phyloP scores from a whole-genome alignment of 2,797 vertebrate species.

The Dicrostonyx torquatus region DNA sequence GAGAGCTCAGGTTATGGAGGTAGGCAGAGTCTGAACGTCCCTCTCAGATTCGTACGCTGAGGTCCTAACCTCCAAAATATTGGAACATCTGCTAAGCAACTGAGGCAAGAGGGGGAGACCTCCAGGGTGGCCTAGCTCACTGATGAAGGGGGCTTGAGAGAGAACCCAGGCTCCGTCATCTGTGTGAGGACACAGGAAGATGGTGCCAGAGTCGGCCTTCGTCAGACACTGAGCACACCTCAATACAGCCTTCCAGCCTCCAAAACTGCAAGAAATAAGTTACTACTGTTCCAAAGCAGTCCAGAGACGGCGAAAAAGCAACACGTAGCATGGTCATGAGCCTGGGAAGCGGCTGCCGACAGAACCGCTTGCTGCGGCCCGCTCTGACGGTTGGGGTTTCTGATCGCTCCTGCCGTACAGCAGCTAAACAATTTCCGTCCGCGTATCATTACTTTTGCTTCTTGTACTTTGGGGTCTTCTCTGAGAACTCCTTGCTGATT shows the following conservation, averaged over 20 bases:
- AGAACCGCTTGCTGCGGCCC: not conserved
- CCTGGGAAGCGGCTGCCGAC: not conserved
- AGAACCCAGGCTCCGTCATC: not conserved
- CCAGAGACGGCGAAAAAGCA: not conserved
- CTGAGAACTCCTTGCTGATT: not conserved
- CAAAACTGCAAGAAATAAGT: not conserved
- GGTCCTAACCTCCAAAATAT: not conserved
- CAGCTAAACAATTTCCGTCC: not conserved
- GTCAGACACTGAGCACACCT: not conserved
- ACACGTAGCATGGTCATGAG: not conserved
- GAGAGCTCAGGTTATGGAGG: not conserved
- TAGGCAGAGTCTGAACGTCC: not conserved
- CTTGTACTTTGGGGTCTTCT: not conserved
- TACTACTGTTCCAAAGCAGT: not conserved
- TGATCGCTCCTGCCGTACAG: not conserved
- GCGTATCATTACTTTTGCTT: not conserved
- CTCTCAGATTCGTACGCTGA: not conserved
- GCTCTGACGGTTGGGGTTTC: not conserved
- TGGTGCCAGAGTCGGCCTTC: fast-evolving
- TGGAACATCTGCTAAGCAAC: no score
- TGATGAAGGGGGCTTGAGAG: not conserved
- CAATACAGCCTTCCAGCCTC: not conserved
- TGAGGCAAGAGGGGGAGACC: not conserved
- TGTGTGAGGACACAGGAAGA: not conserved
- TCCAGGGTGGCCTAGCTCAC: not conserved